phyloP scores from a whole-genome alignment of 2,797 vertebrate species.

The Hoplostethus mediterraneus region DNA sequence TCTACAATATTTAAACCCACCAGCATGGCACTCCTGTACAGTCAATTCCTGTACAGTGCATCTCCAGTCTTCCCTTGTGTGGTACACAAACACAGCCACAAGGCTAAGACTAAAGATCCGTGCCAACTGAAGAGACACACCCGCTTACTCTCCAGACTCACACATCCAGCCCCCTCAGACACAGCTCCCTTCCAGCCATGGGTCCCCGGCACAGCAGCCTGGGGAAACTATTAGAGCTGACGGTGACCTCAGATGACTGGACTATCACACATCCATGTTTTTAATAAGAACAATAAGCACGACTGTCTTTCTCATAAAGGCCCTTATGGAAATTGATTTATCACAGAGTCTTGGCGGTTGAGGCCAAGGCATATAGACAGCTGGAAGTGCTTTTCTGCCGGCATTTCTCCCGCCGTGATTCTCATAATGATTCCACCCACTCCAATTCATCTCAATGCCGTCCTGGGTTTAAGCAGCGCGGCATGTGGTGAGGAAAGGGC shows the following conservation, averaged over 20 bases:
- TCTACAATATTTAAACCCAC: constrained; percentile 11
- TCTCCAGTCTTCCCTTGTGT: constrained; percentile 51
- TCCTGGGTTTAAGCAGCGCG: constrained; percentile 53
- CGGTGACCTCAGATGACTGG: constrained; percentile 68
- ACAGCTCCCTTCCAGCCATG: constrained; percentile 44
- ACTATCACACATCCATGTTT: constrained; percentile 74
- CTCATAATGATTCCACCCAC: constrained; percentile 75
- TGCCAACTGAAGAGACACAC: constrained; percentile 75
- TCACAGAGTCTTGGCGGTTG: constrained; percentile 65
- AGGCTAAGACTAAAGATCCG: constrained; percentile 73
- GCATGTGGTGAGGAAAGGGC: constrained; percentile 30
- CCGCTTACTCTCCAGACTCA: constrained; percentile 74
- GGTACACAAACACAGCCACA: constrained; percentile 71
- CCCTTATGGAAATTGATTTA: constrained; percentile 79
- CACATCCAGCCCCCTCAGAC: constrained; percentile 56
- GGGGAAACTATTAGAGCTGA: constrained; percentile 67
- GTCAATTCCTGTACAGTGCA: constrained; percentile 45
- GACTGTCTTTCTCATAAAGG: constrained; percentile 71
- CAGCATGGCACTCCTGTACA: constrained; percentile 47
- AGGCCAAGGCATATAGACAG: constrained; percentile 52
- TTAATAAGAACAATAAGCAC: constrained; percentile 79
- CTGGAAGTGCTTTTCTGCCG: constrained; percentile 63
- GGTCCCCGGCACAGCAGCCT: constrained; percentile 58
- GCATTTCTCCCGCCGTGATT: constrained; percentile 54
- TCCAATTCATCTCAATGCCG: constrained; percentile 65